Evolutionary conservation across 2,113 vertebrate species (phyloP).

Genomic region (Hiodon alosoides): DNA sequence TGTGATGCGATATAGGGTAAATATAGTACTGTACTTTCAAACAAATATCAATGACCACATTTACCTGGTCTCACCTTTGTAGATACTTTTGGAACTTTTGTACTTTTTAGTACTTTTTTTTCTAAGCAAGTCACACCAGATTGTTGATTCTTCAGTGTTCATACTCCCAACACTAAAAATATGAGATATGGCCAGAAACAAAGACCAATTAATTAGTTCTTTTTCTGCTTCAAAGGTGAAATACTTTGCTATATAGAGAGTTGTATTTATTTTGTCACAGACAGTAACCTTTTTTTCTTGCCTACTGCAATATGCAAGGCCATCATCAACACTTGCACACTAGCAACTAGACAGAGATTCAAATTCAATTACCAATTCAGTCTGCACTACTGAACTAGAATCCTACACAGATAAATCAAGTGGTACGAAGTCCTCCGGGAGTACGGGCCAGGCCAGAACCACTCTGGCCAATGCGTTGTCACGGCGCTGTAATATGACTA

Average conservation of each 20-base stretch:
- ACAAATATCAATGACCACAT: no score
- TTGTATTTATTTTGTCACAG: neutral
- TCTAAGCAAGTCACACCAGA: no score
- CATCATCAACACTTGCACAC: neutral
- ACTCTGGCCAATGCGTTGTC: constrained; percentile 12
- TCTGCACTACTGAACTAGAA: neutral
- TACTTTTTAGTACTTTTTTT: no score
- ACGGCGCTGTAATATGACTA: neutral
- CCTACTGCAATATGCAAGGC: neutral
- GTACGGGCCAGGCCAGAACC: neutral
- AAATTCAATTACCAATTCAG: constrained; percentile 4
- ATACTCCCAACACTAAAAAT: neutral
- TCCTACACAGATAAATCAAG: constrained; percentile 14
- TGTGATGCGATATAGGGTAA: no score
- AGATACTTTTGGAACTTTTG: no score
- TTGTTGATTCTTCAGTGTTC: neutral
- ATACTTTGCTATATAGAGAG: no score
- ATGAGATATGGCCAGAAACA: neutral
- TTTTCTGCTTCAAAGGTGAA: no score
- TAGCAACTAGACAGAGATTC: neutral
- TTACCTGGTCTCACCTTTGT: no score
- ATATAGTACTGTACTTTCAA: no score
- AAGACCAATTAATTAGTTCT: no score
- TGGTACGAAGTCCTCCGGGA: constrained; percentile 8
- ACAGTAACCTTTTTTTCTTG: neutral